A percentile compares a stretch with the other conserved stretches of the same genome.
Evolutionary conservation across 2,113 vertebrate species (phyloP).

Genomic region (Podilymbus podiceps): DNA sequence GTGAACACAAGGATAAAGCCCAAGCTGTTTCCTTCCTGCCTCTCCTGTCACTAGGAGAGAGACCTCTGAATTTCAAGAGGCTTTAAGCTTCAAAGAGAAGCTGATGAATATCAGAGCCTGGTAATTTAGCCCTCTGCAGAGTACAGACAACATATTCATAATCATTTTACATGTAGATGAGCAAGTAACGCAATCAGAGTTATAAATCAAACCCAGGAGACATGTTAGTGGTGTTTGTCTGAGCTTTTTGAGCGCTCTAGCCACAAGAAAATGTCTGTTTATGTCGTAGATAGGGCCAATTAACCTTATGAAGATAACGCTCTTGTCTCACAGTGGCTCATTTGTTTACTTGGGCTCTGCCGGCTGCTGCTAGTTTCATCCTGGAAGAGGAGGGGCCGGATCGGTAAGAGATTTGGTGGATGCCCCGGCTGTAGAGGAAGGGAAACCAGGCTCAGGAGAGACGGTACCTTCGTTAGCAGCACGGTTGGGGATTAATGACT

Average conservation of each 20-base stretch:
- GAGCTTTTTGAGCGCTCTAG: background rate
- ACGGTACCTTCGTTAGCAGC: background rate
- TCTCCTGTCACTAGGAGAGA: background rate
- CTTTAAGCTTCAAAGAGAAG: background rate
- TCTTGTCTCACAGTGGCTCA: background rate
- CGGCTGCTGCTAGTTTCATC: background rate
- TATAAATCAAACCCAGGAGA: conserved; percentile 46
- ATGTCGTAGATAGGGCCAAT: background rate
- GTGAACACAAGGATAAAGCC: background rate
- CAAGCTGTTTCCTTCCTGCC: background rate
- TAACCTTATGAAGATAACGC: conserved; percentile 22
- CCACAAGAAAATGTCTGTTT: conserved; percentile 5
- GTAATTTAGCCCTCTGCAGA: conserved; percentile 18
- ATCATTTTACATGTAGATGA: conserved; percentile 46
- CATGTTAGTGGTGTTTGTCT: background rate
- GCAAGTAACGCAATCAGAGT: background rate
- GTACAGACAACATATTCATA: conserved; percentile 4
- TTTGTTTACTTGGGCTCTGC: conserved; percentile 25
- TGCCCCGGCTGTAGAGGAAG: background rate
- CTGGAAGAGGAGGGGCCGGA: background rate
- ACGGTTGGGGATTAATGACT: background rate
- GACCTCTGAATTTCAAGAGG: background rate
- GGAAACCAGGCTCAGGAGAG: background rate
- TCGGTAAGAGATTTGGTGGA: background rate
- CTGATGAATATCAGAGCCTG: background rate